These are phyloP conservation scores for Argya squamiceps DNA, from an alignment of 2,797 vertebrate genomes.

Conservation along the genomic window DNA sequence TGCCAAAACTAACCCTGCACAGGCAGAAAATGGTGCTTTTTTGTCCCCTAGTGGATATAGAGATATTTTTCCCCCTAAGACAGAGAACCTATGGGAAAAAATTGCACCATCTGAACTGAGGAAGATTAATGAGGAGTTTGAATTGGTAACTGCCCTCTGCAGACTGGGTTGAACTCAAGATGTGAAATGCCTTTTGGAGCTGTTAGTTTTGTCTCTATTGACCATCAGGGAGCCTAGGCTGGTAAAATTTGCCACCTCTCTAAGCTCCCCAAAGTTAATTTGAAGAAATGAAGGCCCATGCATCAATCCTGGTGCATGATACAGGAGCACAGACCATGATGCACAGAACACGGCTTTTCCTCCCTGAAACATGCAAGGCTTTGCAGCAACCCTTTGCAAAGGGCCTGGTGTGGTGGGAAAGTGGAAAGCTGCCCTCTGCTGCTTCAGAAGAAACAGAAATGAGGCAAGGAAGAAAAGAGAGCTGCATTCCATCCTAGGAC, in stretches of 20 bases:
- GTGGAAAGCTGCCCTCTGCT: background rate
- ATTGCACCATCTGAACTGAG: background rate
- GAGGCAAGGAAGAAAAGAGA: background rate
- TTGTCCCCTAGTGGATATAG: background rate
- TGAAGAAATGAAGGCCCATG: background rate
- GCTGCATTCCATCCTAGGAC: background rate
- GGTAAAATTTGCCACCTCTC: background rate
- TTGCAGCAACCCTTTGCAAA: background rate
- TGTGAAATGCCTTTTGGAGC: background rate
- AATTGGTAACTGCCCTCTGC: background rate
- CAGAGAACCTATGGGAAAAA: background rate
- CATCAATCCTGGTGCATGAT: background rate
- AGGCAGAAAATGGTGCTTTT: background rate
- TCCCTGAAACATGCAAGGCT: background rate
- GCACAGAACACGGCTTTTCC: background rate
- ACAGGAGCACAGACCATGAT: fast-evolving
- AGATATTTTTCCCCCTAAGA: background rate
- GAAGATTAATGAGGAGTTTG: background rate
- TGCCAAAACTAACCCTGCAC: background rate
- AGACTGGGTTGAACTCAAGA: background rate
- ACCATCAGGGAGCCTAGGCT: background rate
- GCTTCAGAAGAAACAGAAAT: background rate
- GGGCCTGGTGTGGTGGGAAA: background rate
- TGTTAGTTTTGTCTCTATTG: background rate
- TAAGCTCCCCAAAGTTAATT: background rate